Conservation (phyloP, 2,113 vertebrate genomes). For the Cepphus grylle region DNA sequence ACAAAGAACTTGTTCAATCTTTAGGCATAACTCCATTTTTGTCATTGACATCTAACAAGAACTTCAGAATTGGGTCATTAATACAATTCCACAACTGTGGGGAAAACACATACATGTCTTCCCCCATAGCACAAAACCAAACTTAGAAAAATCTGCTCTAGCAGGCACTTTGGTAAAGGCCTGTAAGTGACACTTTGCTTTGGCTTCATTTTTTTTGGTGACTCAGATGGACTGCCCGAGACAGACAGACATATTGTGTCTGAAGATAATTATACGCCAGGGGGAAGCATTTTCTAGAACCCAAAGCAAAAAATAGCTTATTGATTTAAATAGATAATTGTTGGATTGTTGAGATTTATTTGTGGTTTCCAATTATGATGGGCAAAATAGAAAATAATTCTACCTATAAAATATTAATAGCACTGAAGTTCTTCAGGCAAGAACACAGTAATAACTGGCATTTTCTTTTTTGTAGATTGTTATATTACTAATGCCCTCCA, state of each 20-base stretch:
- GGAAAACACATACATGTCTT: background rate
- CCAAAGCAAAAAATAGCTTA: background rate
- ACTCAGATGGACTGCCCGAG: background rate
- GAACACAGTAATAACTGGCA: background rate
- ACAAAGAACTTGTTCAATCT: background rate
- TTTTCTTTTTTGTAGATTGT: background rate
- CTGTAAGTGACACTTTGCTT: background rate
- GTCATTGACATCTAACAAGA: background rate
- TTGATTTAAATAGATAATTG: background rate
- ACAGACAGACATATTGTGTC: background rate
- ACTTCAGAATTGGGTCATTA: background rate
- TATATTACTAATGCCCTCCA: background rate
- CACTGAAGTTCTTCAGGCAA: slow-evolving; percentile 13
- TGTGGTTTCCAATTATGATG: background rate
- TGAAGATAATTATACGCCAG: background rate
- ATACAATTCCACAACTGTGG: background rate
- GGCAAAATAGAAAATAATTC: background rate
- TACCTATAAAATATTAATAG: slow-evolving; percentile 17
- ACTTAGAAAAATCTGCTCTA: background rate
- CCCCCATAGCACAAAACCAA: background rate
- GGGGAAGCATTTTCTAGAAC: background rate
- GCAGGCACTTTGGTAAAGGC: background rate
- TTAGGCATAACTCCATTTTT: background rate
- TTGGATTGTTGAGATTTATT: background rate
- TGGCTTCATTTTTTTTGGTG: background rate